Evolutionary conservation across 2,888 invertebrate species (phyloP).

Genomic region (Drosophila kokeensis): DNA sequence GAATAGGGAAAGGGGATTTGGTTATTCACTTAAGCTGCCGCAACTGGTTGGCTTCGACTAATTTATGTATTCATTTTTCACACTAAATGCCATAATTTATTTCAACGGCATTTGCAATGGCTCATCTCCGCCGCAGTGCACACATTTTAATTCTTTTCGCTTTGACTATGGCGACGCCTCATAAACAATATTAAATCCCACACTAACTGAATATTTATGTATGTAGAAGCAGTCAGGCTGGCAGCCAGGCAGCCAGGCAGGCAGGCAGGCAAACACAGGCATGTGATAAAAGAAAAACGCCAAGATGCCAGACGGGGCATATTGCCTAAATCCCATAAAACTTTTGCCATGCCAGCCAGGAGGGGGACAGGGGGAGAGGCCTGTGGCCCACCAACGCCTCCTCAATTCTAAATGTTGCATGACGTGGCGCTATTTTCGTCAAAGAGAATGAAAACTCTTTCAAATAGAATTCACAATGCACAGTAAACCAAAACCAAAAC

Average conservation of each 20-base stretch:
- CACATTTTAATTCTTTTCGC: constrained; percentile 69
- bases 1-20: constrained; percentile 8
- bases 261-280: constrained; percentile 23
- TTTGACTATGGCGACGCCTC: constrained; percentile 73
- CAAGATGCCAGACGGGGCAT: constrained; percentile 43
- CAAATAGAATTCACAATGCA: constrained; percentile 45
- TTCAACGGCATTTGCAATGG: constrained; percentile 63
- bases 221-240: constrained; percentile 26
- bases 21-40: constrained; percentile 11
- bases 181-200: constrained; percentile 78
- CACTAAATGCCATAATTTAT: constrained; percentile 79
- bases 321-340: constrained; percentile 67
- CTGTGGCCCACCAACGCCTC: constrained; percentile 63
- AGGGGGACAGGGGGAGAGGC: constrained; percentile 1
- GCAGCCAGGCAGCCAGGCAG: constrained; percentile 8
- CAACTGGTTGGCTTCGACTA: constrained; percentile 38
- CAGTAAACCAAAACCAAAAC: constrained; percentile 24
- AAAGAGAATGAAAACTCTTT: constrained; percentile 65
- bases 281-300: constrained; percentile 55
- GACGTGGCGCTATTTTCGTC: constrained; percentile 77
- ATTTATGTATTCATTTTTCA: constrained; percentile 73
- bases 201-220: constrained; percentile 42
- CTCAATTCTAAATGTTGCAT: constrained; percentile 72
- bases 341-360: constrained; percentile 49
- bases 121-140: constrained; percentile 50